These are phyloP conservation scores for Physella acuta DNA, from an alignment of 1,140 invertebrate genomes.

Conservation along the genomic window DNA sequence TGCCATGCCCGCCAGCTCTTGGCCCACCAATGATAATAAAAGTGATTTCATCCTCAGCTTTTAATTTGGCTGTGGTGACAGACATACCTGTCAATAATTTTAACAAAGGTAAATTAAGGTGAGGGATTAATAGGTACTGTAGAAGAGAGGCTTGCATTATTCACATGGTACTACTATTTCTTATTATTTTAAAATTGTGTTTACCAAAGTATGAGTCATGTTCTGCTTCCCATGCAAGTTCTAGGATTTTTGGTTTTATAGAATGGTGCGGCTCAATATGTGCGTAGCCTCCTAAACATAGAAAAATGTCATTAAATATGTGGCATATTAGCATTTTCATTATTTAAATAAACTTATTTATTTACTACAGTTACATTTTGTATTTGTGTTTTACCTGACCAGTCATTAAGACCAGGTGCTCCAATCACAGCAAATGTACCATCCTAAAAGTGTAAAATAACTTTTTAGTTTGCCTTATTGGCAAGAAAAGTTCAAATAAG, in stretches of 20 bases:
- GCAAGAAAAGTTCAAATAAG: too few relatives aligned
- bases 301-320: constrained; percentile 12
- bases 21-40: constrained; percentile 33
- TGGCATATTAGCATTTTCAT: neutral
- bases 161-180: too few relatives aligned
- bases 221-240: constrained; percentile 17
- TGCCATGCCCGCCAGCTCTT: constrained; percentile 26
- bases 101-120: constrained; percentile 3
- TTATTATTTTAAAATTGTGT: too few relatives aligned
- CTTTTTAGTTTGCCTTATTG: neutral
- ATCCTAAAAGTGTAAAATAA: constrained; percentile 30
- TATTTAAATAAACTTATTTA: neutral
- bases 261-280: constrained; percentile 13
- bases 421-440: constrained; percentile 33
- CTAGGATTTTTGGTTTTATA: constrained; percentile 22
- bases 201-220: constrained; percentile 34
- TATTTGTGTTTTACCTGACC: constrained; percentile 41
- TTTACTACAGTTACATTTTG: neutral
- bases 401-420: constrained; percentile 43
- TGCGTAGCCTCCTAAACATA: constrained; percentile 31
- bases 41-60: constrained; percentile 27
- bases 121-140: neutral
- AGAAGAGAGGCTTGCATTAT: too few relatives aligned
- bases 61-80: constrained; percentile 31
- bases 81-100: constrained; percentile 29